Percentiles rank a stretch among this genome's conserved stretches.
These are phyloP conservation scores for Atta colombica DNA, from an alignment of 1,140 invertebrate species.

Conservation along the genomic window DNA sequence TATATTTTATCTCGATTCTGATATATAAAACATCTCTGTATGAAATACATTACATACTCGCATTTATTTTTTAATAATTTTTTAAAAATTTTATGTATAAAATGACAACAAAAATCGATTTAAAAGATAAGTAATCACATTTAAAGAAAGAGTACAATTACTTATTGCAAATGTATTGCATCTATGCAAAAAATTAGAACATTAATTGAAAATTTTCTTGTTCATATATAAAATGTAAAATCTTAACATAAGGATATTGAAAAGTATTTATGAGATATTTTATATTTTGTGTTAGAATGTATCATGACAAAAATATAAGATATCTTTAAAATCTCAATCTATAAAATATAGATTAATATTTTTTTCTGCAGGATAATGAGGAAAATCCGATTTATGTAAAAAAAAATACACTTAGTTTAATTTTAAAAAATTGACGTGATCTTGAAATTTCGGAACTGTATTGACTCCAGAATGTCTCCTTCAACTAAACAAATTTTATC, in stretches of 20 bases:
- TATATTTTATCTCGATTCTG: background rate
- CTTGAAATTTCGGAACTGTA: background rate
- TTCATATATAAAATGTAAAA: background rate
- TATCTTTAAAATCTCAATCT: background rate
- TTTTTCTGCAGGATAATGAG: background rate
- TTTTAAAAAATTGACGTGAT: background rate
- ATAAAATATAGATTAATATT: background rate
- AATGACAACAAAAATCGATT: background rate
- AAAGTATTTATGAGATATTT: background rate
- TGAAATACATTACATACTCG: background rate
- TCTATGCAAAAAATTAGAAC: background rate
- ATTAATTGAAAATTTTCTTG: background rate
- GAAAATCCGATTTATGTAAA: background rate
- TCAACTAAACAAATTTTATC: background rate
- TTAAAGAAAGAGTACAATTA: background rate
- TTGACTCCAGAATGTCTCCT: background rate
- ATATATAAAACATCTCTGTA: background rate
- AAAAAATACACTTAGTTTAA: background rate
- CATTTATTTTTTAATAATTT: background rate
- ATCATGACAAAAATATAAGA: background rate
- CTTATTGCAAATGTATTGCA: background rate
- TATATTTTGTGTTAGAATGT: conserved; percentile 1
- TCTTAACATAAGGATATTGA: background rate
- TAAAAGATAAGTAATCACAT: conserved; percentile 6
- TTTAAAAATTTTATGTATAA: background rate